phyloP scores from a whole-genome alignment of 2,888 invertebrate species.

The Drosophila mercatorum region DNA sequence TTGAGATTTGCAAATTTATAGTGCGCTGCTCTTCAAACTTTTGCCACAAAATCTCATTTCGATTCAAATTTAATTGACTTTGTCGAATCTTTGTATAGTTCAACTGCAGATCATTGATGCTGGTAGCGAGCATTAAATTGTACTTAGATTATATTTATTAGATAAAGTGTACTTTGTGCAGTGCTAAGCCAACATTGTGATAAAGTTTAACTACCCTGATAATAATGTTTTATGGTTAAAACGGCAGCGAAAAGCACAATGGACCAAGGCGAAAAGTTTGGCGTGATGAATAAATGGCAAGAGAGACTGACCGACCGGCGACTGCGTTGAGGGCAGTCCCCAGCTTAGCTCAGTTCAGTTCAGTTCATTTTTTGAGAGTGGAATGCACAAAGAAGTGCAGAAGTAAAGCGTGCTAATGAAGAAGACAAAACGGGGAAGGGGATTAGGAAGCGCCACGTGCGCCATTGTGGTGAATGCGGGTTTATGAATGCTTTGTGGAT shows the following conservation, averaged over 20 bases:
- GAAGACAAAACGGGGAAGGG: constrained; percentile 39
- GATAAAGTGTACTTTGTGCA: background rate
- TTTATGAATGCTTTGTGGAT: constrained; percentile 58
- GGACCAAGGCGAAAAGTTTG: constrained; percentile 41
- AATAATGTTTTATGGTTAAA: constrained; percentile 17
- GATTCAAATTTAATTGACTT: background rate
- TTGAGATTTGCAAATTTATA: background rate
- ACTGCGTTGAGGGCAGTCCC: constrained; percentile 19
- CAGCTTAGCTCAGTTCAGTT: background rate
- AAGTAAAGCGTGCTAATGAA: constrained; percentile 55
- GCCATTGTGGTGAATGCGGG: constrained; percentile 56
- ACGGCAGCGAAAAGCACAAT: constrained; percentile 31
- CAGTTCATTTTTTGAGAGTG: background rate
- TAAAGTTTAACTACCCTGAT: constrained; percentile 35
- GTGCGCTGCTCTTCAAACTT: background rate
- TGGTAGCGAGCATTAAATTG: background rate
- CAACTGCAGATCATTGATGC: background rate
- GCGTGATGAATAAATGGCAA: constrained; percentile 44
- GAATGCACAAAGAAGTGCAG: constrained; percentile 50
- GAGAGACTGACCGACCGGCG: constrained; percentile 17
- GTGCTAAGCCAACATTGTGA: constrained; percentile 21
- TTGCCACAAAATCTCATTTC: background rate
- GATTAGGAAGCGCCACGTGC: constrained; percentile 26
- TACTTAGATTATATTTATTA: constrained; percentile 8
- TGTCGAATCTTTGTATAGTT: background rate